Evolutionary conservation across 2,888 invertebrate genomes (phyloP), one percentile per base, ranked within the genome.

Genomic region (Gymnosoma rotundatum): DNA sequence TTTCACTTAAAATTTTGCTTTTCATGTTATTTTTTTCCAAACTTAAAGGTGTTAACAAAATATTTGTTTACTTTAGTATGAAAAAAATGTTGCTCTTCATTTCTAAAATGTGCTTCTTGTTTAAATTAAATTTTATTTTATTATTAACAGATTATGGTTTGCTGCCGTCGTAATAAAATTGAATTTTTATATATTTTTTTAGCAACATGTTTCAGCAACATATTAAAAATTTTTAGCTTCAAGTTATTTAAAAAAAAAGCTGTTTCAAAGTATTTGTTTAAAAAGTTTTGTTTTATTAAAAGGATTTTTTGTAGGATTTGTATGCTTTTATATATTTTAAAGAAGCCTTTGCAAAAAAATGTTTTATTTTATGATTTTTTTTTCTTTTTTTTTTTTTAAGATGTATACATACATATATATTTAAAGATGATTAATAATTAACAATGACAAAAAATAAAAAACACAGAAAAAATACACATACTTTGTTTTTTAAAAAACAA

Each of bases 261-360:
- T 52, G 25, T 76, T 42, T 8, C 6, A 16, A 64, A 85, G 83
- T 81, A 83, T 85, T 83, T 83, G 76, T 74, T 80, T 80, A 25
- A 83, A 83, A 74, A 73, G 32, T 78, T 75, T 64, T 67, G 75
- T 67, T 85, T 87, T 86, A 83, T 79, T 78, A 78, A 74, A 74
- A 74, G 73, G 74, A 86, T 83, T 79, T 75, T 82, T 75, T 69
- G 66, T 79, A 75, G 83, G 75, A 79, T 85, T 83, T 72, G 56
- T 63, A 63, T 60, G 75, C 20, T 66, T 70, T 64, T 72, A 56
- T 32, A 86, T 83, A 56, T 75, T 80, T 80, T 67, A 80, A 80
- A 78, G 74, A 79, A 79, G 82, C 79, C 61, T 85, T 42, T 61
- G 72, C 66, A 69, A 78, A 79, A 32, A 73, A 73, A 42, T 78